Base-by-base conservation (phyloP, 2,888 invertebrate genomes). In the Rhaphigaster nebulosa region DNA sequence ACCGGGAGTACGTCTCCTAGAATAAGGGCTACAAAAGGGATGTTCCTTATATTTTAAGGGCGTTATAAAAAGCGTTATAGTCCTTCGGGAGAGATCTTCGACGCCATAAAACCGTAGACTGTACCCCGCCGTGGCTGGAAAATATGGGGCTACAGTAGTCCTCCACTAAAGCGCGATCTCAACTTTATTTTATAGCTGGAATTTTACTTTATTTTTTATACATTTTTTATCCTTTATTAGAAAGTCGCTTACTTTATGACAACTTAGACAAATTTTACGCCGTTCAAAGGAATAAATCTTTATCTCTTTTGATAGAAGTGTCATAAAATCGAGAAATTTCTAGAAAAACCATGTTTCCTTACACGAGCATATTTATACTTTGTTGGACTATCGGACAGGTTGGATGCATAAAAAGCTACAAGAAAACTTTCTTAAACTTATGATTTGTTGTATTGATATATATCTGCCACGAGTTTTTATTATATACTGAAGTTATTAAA, bases 31-130 rank as follows among this genome's bases (percentile, higher is more conserved):
- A 84, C 84, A 84, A 84, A 45, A 45, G 45, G 45, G 45, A 50
- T 50, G 84, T 84, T 45, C 50, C 13, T 84, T 84, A 84, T 84
- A 84, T 84, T 84, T 50, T 84, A 84, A 84, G 84, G 84, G 84
- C n/a, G 45, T 84, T 84, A 84, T 84, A 84, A 84, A 84, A 84
- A 84, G n/a, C n/a, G 84, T 84, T 84, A 84, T 84, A 84, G 84
- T 84, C 84, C 84, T 45, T 45, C 0, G 45, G 45, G 45, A 15
- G 84, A 84, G 84, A 84, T 84, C 84, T 84, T 50, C 26, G 41
- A 8, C 26, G 45, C 84, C 45, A 84, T 84, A 84, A 84, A 84
- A 84, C 45, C n/a, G 84, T 45, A n/a, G 45, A n/a, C 38, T 84
- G 84, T 50, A 15, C 80, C n/a, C n/a, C 41, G 45, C 1, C 41